Conservation (phyloP, 2,113 vertebrate species). For the Platycercus adscitus region DNA sequence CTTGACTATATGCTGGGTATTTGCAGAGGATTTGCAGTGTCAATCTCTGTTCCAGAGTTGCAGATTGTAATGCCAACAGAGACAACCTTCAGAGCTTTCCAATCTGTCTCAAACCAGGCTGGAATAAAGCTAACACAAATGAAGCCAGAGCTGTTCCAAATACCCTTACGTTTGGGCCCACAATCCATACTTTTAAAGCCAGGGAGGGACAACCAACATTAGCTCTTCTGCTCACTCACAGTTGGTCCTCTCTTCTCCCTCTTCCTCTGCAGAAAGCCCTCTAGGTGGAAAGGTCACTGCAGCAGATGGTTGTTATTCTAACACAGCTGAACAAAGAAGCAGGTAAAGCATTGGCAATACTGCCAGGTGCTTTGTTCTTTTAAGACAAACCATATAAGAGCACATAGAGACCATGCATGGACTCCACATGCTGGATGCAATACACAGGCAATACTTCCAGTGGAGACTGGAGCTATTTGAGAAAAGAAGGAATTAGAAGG, state of each 20-base stretch:
- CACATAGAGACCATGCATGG: not conserved
- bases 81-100: not conserved
- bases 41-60: not conserved
- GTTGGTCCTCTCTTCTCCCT: conserved; percentile 37
- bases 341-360: not conserved
- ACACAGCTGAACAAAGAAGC: not conserved
- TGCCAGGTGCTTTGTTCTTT: not conserved
- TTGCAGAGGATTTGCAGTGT: not conserved
- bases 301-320: not conserved
- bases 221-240: conserved; percentile 28
- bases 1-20: not conserved
- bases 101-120: not conserved
- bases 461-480: not conserved
- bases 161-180: not conserved
- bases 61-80: not conserved
- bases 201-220: not conserved
- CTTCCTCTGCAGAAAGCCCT: conserved; percentile 12
- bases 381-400: not conserved
- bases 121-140: not conserved
- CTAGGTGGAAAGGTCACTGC: not conserved
- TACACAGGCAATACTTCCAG: not conserved
- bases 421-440: not conserved
- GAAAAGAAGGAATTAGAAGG: not conserved
- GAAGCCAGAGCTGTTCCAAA: not conserved
- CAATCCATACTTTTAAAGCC: not conserved